Base-by-base conservation (phyloP, 2,113 vertebrate genomes). In the Phocoena phocoena region DNA sequence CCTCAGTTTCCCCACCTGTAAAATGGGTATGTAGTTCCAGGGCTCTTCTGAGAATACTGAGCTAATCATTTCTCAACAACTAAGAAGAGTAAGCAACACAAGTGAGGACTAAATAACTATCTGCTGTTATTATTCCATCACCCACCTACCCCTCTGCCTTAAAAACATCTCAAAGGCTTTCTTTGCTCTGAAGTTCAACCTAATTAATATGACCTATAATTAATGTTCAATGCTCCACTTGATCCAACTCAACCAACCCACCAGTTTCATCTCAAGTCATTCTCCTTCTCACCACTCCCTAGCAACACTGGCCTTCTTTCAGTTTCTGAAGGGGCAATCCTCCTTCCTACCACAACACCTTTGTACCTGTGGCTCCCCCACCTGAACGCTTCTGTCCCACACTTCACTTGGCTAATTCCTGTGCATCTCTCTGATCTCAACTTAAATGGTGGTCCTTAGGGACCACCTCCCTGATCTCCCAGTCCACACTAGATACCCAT, bases 91-190 rank as follows among this genome's bases (percentile, higher is more conserved):
- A 92, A 67, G 31, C 33, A 95, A 94, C 58, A 82, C n/a, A 90
- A 84, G 9, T 58, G 93, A 96, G 76, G 31, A 62, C 86, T 79
- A 90, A 96, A 55, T 88, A 77, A 55, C 5, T 83, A 93, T 44
- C 17, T 90, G 25, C 65, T 88, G 68, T 62, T 85, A 85, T 77
- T 71, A 82, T 71, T 95, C 74, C 41, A 86, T 53, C 65, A 68
- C 50, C 67, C 36, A 63, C 31, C n/a, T 17, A 60, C 14, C 7
- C n/a, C 47, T 62, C 71, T 77, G 15, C 28, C 73, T 97, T 81
- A 82, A 92, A 96, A 77, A 68, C 23, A 89, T 38, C 33, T 76
- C 33, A 62, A 8, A 88, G 65, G 8, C 62, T 90, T 93, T 76
- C 73, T 81, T 81, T 71, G 36, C 71, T 94, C 81, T 90, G 41